Evolutionary conservation across 1,140 invertebrate genomes (phyloP).

Genomic region (Argopecten irradians): DNA sequence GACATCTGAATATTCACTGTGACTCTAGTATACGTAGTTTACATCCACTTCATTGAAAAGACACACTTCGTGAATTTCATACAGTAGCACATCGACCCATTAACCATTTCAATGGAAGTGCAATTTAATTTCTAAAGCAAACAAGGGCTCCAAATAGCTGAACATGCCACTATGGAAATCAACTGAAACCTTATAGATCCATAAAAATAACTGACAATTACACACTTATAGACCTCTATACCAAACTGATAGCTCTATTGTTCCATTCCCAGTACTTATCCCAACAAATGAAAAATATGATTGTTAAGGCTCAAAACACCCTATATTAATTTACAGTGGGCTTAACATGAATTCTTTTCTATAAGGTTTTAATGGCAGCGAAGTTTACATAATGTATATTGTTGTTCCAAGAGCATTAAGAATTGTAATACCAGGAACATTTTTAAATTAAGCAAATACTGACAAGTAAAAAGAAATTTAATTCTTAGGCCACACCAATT

Average conservation of each 20-base stretch:
- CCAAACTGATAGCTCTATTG: not conserved
- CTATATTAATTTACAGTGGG: too few relatives aligned
- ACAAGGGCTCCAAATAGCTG: not conserved
- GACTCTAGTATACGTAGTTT: not conserved
- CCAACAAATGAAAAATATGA: not conserved
- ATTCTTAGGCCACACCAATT: too few relatives aligned
- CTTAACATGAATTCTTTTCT: too few relatives aligned
- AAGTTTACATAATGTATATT: too few relatives aligned
- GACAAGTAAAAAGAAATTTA: too few relatives aligned
- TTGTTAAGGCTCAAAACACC: not conserved
- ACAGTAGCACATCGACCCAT: not conserved
- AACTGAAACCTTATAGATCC: not conserved
- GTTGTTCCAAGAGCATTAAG: too few relatives aligned
- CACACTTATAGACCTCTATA: not conserved
- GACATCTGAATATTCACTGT: not conserved
- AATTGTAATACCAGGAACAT: too few relatives aligned
- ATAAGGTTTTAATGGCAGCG: too few relatives aligned
- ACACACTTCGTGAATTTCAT: not conserved
- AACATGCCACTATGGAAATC: not conserved
- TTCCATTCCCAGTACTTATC: not conserved
- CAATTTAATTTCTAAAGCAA: not conserved
- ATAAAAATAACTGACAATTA: not conserved
- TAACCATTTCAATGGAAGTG: not conserved
- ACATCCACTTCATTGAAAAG: not conserved
- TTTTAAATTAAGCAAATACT: too few relatives aligned